A percentile compares a stretch with the other conserved stretches of the same genome.
These are phyloP conservation scores for Falco columbarius DNA, from an alignment of 2,797 vertebrate species.

Conservation along the genomic window DNA sequence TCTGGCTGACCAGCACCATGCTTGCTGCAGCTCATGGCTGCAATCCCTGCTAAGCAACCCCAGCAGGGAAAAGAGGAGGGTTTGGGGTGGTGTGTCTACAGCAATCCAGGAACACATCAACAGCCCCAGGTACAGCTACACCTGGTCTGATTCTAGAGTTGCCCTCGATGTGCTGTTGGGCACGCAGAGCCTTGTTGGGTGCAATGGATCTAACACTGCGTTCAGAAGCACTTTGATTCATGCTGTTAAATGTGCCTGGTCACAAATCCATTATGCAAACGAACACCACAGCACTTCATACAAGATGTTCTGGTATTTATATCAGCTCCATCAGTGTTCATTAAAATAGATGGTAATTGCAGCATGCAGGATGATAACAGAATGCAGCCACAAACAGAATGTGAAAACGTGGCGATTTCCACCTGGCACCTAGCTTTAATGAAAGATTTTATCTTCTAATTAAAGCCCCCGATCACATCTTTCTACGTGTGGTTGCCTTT, in stretches of 20 bases:
- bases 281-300: not conserved
- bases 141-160: not conserved
- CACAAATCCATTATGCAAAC: not conserved
- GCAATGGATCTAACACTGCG: not conserved
- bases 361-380: not conserved
- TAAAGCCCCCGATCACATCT: not conserved
- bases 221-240: not conserved
- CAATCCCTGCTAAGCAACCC: not conserved
- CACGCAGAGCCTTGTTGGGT: not conserved
- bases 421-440: not conserved
- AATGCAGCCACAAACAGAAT: constrained; percentile 2
- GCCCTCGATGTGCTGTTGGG: not conserved
- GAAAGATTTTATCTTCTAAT: constrained; percentile 22
- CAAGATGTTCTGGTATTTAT: not conserved
- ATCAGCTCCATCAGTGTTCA: not conserved
- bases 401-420: not conserved
- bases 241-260: not conserved
- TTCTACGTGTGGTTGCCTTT: constrained; percentile 27
- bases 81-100: not conserved
- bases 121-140: not conserved
- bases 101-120: not conserved
- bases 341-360: constrained; percentile 1
- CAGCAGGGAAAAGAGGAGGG: rapidly evolving
- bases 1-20: not conserved
- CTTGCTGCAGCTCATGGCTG: not conserved